Conservation (phyloP, 2,797 vertebrate species). For the Mormyrops attenuatus region DNA sequence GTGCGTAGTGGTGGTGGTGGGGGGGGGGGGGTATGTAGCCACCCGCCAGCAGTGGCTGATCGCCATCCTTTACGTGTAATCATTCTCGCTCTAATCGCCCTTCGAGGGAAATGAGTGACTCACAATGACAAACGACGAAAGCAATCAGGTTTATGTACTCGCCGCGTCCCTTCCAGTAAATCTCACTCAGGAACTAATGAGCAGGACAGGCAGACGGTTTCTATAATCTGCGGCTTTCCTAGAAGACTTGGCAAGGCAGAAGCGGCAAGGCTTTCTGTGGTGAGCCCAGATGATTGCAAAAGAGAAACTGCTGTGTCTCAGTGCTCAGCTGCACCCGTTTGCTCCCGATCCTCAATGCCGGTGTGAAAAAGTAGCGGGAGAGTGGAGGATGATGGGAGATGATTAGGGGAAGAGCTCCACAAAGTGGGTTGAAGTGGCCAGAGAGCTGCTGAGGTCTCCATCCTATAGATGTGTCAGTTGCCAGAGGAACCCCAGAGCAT, state of each 20-base stretch:
- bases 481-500: not conserved
- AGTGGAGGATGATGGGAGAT: not conserved
- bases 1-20: not conserved
- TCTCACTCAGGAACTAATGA: not conserved
- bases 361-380: not conserved
- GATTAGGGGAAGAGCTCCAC: not conserved
- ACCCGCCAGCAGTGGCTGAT: not conserved
- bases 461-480: not conserved
- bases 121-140: conserved; percentile 10
- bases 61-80: not conserved
- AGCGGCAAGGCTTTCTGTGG: not conserved
- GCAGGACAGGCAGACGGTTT: conserved; percentile 12
- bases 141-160: conserved; percentile 16
- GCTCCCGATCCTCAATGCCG: not conserved
- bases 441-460: not conserved
- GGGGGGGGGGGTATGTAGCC: not conserved
- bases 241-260: conserved; percentile 8
- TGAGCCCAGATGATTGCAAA: not conserved
- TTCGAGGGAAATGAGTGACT: conserved; percentile 7
- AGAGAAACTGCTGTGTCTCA: not conserved
- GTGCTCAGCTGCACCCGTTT: not conserved
- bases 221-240: not conserved
- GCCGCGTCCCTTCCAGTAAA: not conserved
- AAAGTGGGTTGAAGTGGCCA: not conserved
- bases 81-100: not conserved